Conservation (phyloP, 2,113 vertebrate species). For the Apodemus speciosus region DNA sequence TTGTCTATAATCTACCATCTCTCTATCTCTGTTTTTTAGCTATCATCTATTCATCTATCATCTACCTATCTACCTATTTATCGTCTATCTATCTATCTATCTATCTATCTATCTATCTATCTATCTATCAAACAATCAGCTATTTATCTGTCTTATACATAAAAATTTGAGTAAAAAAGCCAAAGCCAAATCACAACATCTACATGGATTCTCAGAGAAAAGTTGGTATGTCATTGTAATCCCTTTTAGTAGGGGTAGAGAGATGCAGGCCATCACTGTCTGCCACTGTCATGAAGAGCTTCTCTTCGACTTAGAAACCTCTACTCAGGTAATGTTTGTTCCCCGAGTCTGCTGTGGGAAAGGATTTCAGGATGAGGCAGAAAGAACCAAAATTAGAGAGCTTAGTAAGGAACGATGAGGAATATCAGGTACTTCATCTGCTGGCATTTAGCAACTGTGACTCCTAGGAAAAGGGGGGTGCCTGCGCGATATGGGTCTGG, state of each 20-base stretch:
- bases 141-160: background rate
- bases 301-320: background rate
- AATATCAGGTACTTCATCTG: background rate
- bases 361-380: background rate
- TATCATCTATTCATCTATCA: background rate
- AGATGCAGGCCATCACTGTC: background rate
- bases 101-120: background rate
- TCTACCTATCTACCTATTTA: background rate
- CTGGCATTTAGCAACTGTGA: background rate
- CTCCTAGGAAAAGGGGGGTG: background rate
- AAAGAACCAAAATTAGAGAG: background rate
- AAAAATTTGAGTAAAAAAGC: background rate
- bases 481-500: accelerated
- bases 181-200: background rate
- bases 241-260: background rate
- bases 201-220: constrained; percentile 1
- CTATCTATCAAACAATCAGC: too few relatives aligned
- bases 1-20: too few relatives aligned
- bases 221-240: background rate
- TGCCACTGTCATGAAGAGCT: too few relatives aligned
- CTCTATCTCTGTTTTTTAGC: too few relatives aligned
- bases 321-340: background rate
- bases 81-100: background rate
- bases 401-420: background rate
- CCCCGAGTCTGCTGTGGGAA: background rate